Conservation (phyloP, 2,888 invertebrate species). For the Hypolimnas misippus region DNA sequence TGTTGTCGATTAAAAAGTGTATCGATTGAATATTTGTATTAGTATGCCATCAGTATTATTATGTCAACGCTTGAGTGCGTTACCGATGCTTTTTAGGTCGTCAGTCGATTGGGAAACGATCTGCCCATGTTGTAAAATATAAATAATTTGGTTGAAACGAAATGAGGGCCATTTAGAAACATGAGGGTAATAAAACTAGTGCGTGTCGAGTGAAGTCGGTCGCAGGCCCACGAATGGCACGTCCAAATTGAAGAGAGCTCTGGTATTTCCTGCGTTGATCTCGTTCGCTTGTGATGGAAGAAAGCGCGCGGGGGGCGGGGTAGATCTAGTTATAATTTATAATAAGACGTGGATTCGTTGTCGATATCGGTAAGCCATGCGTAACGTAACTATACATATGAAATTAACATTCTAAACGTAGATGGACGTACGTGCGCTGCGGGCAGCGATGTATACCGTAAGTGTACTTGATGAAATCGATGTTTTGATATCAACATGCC, state of each 20-base stretch:
- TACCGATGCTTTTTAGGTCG: constrained; percentile 78
- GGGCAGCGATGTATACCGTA: constrained; percentile 55
- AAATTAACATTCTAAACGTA: constrained; percentile 76
- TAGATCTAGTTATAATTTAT: constrained; percentile 56
- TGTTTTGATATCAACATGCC: constrained; percentile 50
- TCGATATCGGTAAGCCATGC: constrained; percentile 65
- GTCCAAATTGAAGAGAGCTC: constrained; percentile 61
- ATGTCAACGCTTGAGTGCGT: constrained; percentile 75
- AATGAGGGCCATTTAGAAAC: constrained; percentile 84
- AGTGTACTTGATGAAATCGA: constrained; percentile 48
- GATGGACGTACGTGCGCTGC: constrained; percentile 73
- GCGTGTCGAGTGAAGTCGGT: constrained; percentile 79
- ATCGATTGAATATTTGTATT: constrained; percentile 26
- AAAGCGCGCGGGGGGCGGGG: constrained; percentile 49
- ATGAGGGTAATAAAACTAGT: constrained; percentile 84
- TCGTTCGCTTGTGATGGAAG: constrained; percentile 40
- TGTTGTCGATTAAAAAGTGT: constrained; percentile 10
- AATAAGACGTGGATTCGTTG: constrained; percentile 57
- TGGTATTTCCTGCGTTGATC: constrained; percentile 50
- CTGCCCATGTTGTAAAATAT: constrained; percentile 81
- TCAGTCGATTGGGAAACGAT: constrained; percentile 81
- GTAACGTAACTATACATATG: constrained; percentile 54
- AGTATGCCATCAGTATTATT: constrained; percentile 70
- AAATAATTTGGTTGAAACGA: constrained; percentile 81
- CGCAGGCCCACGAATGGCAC: constrained; percentile 63